These are phyloP conservation scores for Agrypnus murinus DNA, from an alignment of 2,888 invertebrate genomes.

Conservation along the genomic window DNA sequence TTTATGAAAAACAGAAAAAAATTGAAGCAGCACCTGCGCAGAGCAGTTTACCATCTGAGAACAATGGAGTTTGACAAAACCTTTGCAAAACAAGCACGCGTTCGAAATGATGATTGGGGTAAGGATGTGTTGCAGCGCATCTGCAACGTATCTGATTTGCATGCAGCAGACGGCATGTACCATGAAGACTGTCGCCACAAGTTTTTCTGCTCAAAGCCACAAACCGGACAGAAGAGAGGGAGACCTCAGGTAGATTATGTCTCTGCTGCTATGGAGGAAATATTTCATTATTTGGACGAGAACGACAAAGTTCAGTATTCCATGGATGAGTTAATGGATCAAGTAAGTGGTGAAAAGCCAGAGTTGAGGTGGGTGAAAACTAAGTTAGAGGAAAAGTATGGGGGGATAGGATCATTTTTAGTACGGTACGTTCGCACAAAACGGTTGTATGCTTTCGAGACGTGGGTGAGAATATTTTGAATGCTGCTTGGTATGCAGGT, in stretches of 20 bases:
- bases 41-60: constrained; percentile 3
- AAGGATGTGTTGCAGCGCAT: constrained; percentile 3
- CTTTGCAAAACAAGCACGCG: constrained; percentile 8
- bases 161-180: constrained; percentile 14
- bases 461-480: constrained; percentile 22
- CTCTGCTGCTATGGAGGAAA: constrained; percentile 13
- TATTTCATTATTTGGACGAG: background rate
- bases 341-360: constrained; percentile 16
- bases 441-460: constrained; percentile 22
- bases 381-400: constrained; percentile 21
- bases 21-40: background rate
- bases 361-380: constrained; percentile 7
- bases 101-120: constrained; percentile 7
- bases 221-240: constrained; percentile 18
- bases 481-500: constrained; percentile 15
- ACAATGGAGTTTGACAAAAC: constrained; percentile 16
- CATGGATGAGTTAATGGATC: constrained; percentile 21
- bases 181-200: constrained; percentile 6
- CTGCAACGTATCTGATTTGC: constrained; percentile 5
- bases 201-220: background rate
- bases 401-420: constrained; percentile 21
- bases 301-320: constrained; percentile 13
- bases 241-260: background rate
- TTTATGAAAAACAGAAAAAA: constrained; percentile 16
- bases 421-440: constrained; percentile 23